These are phyloP conservation scores for Peromyscus leucopus DNA, from an alignment of 2,113 vertebrate species.

Conservation along the genomic window DNA sequence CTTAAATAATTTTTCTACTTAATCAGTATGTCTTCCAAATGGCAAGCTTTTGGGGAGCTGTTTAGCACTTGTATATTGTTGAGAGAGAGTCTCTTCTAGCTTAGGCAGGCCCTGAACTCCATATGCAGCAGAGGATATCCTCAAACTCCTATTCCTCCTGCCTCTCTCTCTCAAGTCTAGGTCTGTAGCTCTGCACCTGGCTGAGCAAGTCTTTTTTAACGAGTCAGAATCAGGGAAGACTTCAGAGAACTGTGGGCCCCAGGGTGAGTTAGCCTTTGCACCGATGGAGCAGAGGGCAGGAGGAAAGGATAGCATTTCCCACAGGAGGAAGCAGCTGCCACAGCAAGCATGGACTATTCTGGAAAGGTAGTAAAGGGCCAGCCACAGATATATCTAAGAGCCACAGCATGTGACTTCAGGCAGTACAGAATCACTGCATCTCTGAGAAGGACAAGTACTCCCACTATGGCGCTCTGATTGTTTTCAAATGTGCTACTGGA, in stretches of 20 bases:
- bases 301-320: neutral
- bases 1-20: neutral
- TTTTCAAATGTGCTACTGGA: neutral
- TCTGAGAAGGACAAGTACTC: neutral
- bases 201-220: neutral
- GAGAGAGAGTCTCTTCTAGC: neutral
- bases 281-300: neutral
- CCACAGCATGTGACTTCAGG: neutral
- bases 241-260: neutral
- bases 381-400: neutral
- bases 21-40: neutral
- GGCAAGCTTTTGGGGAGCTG: neutral
- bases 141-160: neutral
- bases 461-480: accelerated
- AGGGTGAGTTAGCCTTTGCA: neutral
- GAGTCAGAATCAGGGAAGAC: neutral
- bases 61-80: neutral
- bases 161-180: neutral
- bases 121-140: neutral
- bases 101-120: neutral
- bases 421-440: neutral
- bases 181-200: neutral
- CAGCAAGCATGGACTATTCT: neutral
- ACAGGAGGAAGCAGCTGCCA: neutral
- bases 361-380: neutral